phyloP scores from a whole-genome alignment of 1,140 invertebrate species.

The Drosophila bocki region DNA sequence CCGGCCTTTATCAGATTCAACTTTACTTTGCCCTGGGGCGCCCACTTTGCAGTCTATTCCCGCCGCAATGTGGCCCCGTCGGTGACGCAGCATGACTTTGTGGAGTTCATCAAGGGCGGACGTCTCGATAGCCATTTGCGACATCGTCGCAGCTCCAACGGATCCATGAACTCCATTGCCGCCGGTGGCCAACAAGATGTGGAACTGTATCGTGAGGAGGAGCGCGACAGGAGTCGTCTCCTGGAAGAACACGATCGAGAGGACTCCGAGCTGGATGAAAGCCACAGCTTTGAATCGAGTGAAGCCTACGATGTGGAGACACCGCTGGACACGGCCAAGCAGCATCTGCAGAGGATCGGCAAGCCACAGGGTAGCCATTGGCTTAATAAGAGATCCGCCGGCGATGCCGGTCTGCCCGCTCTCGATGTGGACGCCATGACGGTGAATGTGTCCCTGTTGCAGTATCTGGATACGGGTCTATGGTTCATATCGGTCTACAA shows the following conservation, averaged over 20 bases:
- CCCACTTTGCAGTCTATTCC: conserved; percentile 97
- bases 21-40: conserved; percentile 94
- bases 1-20: conserved; percentile 95
- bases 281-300: conserved; percentile 30
- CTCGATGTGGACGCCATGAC: conserved; percentile 89
- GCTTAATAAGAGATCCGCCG: conserved; percentile 71
- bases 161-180: conserved; percentile 1
- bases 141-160: conserved; percentile 62
- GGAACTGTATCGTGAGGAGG: conserved; percentile 36
- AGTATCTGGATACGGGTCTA: conserved; percentile 95
- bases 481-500: conserved; percentile 99
- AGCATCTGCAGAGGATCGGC: conserved; percentile 49
- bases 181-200: conserved; percentile 22
- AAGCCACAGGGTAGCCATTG: conserved; percentile 12
- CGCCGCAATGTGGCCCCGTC: conserved; percentile 96
- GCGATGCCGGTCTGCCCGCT: conserved; percentile 65
- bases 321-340: conserved; percentile 62
- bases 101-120: conserved; percentile 95
- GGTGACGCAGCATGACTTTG: conserved; percentile 98
- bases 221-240: conserved; percentile 2
- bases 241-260: conserved; percentile 13
- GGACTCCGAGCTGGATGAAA: conserved; percentile 40
- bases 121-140: conserved; percentile 90
- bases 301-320: conserved; percentile 72
- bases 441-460: conserved; percentile 93